Conservation (phyloP, 1,140 invertebrate species). For the Akabosia matsudoensis region DNA sequence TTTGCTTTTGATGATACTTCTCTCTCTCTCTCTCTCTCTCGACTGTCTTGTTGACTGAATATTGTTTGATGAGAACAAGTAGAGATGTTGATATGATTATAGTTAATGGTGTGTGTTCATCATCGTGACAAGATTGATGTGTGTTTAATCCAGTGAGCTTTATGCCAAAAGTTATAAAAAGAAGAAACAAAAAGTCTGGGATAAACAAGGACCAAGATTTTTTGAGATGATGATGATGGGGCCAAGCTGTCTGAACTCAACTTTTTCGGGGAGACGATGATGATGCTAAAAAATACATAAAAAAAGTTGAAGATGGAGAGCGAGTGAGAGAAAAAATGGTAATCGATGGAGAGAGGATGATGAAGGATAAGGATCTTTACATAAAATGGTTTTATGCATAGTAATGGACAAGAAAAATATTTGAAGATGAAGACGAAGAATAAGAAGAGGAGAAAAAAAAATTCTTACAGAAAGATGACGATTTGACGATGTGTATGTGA, state of each 20-base stretch:
- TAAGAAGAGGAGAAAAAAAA: no score
- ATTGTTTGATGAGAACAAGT: not conserved
- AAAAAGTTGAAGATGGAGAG: not conserved
- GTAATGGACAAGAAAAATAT: no score
- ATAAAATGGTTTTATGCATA: not conserved
- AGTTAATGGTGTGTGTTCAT: slow-evolving; percentile 10
- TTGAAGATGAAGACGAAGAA: no score
- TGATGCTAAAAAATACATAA: not conserved
- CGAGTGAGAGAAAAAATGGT: not conserved
- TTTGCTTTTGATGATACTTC: not conserved
- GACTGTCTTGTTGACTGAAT: not conserved
- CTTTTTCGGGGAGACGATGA: not conserved
- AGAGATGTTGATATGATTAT: slow-evolving; percentile 18
- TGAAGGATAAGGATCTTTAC: not conserved
- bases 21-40: not conserved
- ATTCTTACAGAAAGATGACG: no score
- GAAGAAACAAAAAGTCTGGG: no score
- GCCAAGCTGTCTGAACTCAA: slow-evolving; percentile 15
- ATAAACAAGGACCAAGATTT: not conserved
- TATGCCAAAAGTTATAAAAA: no score
- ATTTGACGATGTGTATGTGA: no score
- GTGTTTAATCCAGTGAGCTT: slow-evolving; percentile 5
- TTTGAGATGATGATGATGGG: slow-evolving; percentile 7
- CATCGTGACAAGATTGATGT: slow-evolving; percentile 22
- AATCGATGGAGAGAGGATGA: not conserved